Evolutionary conservation across 2,888 invertebrate species (phyloP), one percentile per base, ranked within the genome.

Genomic region (Sesia apiformis): DNA sequence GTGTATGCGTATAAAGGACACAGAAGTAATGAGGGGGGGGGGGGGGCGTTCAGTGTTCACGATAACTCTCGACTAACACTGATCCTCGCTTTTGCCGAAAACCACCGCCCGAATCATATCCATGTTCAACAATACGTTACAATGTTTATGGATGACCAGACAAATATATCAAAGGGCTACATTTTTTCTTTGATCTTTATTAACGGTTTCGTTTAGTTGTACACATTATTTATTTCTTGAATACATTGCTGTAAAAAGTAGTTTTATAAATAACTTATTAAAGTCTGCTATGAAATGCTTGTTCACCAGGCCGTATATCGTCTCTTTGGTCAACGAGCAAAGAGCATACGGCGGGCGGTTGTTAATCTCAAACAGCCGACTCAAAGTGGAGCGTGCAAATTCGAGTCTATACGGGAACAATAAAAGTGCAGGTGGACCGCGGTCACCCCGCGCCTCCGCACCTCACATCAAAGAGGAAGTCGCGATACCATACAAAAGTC

Each of bases 401-500:
- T 85, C 74, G 80, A 79, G 79, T 74, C 73, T 74, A 74, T 69
- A 69, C 68, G 76, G 76, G 78, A 82, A 87, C 87, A 87, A 87
- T 85, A 87, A 86, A 84, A 87, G 77, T 88, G 87, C 88, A 87
- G 85, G 87, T 86, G 86, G 87, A 86, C 81, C 77, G 70, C 74
- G 74, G 71, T 63, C 72, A 63, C 69, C 69, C 70, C 67, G 70
- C 73, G 73, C 73, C 75, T 71, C 74, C 72, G 68, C 76, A 72
- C 74, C 70, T 73, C 76, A 77, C 85, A 81, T 85, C 85, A 87
- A 87, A 87, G 86, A 79, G 78, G 74, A 80, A 70, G 80, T 74
- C 80, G 82, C 84, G 82, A 85, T 85, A 81, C 86, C 83, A 84
- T 82, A 88, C 87, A 87, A 87, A 87, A 86, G 88, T 87, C 86